Evolutionary conservation across 2,888 invertebrate genomes (phyloP).

Genomic region (Andrena bucephala): DNA sequence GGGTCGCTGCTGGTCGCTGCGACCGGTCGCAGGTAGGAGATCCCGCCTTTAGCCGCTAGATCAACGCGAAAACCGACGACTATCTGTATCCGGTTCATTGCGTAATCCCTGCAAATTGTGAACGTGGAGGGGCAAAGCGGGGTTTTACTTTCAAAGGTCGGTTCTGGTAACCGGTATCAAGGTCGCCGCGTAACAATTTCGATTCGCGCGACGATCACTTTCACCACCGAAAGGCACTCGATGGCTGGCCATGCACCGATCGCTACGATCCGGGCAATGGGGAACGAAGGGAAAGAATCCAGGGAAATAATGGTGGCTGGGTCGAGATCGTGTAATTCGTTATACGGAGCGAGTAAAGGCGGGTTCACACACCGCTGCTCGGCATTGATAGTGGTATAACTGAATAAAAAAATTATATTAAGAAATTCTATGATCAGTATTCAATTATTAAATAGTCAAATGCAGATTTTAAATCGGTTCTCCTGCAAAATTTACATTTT

Average conservation of each 20-base stretch:
- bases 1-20: no score
- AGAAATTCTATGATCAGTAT: no score
- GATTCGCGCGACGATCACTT: conserved; percentile 69
- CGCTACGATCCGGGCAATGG: conserved; percentile 18
- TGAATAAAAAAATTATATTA: no score
- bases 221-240: conserved; percentile 70
- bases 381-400: no score
- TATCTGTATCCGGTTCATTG: conserved; percentile 30
- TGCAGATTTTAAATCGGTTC: no score
- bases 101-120: conserved; percentile 37
- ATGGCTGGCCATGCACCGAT: not conserved
- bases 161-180: conserved; percentile 39
- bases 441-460: no score
- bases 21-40: no score
- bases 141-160: conserved; percentile 53
- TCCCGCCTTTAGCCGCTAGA: not conserved
- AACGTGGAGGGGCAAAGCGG: conserved; percentile 20
- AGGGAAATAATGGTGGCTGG: conserved; percentile 16
- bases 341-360: conserved; percentile 33
- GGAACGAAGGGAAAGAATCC: conserved; percentile 3
- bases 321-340: conserved; percentile 49
- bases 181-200: conserved; percentile 55
- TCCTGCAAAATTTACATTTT: no score
- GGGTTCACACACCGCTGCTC: not conserved
- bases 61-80: not conserved